phyloP scores from a whole-genome alignment of 2,113 vertebrate genomes.

The Charina bottae region DNA sequence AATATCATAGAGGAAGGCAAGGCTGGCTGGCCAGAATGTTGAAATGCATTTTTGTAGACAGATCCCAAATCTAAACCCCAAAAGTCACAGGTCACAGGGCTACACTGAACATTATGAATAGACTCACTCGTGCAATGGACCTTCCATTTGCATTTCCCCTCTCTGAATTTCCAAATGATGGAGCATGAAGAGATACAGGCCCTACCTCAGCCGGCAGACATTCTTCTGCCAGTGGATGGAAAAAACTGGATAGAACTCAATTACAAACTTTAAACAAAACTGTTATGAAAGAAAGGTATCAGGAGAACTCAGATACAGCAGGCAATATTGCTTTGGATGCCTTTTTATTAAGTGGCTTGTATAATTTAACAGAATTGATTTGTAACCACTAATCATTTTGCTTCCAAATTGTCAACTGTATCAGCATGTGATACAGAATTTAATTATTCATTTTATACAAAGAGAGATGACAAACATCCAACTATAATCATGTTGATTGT shows the following conservation, averaged over 20 bases:
- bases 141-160: background rate
- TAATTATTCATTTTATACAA: constrained; percentile 52
- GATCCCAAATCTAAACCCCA: background rate
- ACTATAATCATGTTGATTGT: constrained; percentile 39
- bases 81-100: background rate
- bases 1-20: background rate
- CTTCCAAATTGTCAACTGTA: constrained; percentile 17
- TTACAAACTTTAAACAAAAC: background rate
- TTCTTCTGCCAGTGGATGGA: background rate
- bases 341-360: background rate
- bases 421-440: constrained; percentile 10
- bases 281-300: background rate
- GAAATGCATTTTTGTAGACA: background rate
- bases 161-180: background rate
- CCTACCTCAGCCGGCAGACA: background rate
- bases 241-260: background rate
- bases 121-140: background rate
- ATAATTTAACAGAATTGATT: constrained; percentile 13
- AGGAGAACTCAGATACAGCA: constrained; percentile 23
- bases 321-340: constrained; percentile 1
- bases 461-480: constrained; percentile 28
- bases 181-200: background rate
- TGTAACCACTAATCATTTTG: background rate
- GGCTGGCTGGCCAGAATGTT: background rate
- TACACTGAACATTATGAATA: too few relatives aligned